Percentiles rank a stretch among this genome's conserved stretches.
Conservation (phyloP, 2,113 vertebrate genomes). For the Piliocolobus tephrosceles region DNA sequence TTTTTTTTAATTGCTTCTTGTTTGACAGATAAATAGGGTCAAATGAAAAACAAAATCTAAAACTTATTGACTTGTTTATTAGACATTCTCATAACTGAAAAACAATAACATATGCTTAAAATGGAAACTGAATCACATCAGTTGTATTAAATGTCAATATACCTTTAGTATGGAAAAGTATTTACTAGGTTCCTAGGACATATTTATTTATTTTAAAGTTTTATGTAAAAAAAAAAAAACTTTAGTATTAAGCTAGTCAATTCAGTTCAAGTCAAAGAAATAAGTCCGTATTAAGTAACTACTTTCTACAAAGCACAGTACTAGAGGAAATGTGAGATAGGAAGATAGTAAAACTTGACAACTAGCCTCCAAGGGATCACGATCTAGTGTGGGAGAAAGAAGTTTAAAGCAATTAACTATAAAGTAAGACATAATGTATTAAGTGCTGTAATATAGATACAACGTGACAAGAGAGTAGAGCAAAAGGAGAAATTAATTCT, state of each 20-base stretch:
- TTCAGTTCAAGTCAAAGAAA: slow-evolving; percentile 19
- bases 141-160: neutral
- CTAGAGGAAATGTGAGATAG: neutral
- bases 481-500: slow-evolving; percentile 14
- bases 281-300: neutral
- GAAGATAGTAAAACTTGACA: slow-evolving; percentile 32
- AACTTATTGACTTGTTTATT: neutral
- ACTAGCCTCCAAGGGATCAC: slow-evolving; percentile 1
- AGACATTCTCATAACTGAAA: slow-evolving; percentile 8
- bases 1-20: slow-evolving; percentile 24
- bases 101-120: slow-evolving; percentile 29
- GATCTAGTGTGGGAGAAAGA: slow-evolving; percentile 2
- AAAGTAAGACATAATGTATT: slow-evolving; percentile 43
- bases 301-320: neutral
- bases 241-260: neutral
- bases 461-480: neutral
- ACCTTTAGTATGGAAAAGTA: neutral
- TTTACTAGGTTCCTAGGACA: neutral
- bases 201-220: neutral
- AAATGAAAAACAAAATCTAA: neutral
- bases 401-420: slow-evolving; percentile 50
- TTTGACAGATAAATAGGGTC: slow-evolving; percentile 18
- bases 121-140: neutral
- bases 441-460: slow-evolving; percentile 10
- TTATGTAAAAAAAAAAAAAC: neutral